Evolutionary conservation across 2,888 invertebrate species (phyloP), one percentile per base, ranked within the genome.

Genomic region (Calliscelio sp.): DNA sequence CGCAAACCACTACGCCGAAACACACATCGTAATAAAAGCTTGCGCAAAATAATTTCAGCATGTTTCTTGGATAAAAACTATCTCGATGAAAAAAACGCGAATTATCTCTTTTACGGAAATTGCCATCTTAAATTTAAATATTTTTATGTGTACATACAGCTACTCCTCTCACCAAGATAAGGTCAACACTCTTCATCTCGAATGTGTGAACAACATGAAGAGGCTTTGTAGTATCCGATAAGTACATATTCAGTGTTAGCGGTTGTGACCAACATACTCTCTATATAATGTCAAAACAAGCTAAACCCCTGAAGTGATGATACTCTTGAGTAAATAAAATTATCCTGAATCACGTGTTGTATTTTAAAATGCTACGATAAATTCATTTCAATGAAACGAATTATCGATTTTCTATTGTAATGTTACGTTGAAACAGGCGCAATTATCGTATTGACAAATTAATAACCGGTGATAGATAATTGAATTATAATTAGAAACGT

Each of bases 121-220:
- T 20, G 18, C 20, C n/a, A n/a, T 25, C 38, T 63, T 16, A 63
- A 46, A 46, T 63, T 46, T 28, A 25, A 25, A 63, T 38, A 44
- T 63, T 44, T 44, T 46, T 51, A 18, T 46, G 63, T 63, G 63
- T 46, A 35, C 32, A 10, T 10, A n/a, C 51, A 51, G 10, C 18
- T 28, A n/a, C n/a, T 28, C 35, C 38, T 41, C 44, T 18, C 24
- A 55, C 70, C 70, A 70, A 70, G 70, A 70, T 70, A 55, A 55
- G 44, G 70, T 70, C 55, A 70, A 70, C 44, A 70, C 44, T 44
- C 55, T 38, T 41, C 38, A 68, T 68, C 68, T 55, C 70, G 70
- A 55, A 70, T 70, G 70, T 68, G 68, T 68, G 68, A 68, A 68
- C 68, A 55, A 55, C 53, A 53, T 53, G 53, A 55, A 68, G 53